Conservation (phyloP, 2,888 invertebrate genomes). For the Plagodis pulveraria region DNA sequence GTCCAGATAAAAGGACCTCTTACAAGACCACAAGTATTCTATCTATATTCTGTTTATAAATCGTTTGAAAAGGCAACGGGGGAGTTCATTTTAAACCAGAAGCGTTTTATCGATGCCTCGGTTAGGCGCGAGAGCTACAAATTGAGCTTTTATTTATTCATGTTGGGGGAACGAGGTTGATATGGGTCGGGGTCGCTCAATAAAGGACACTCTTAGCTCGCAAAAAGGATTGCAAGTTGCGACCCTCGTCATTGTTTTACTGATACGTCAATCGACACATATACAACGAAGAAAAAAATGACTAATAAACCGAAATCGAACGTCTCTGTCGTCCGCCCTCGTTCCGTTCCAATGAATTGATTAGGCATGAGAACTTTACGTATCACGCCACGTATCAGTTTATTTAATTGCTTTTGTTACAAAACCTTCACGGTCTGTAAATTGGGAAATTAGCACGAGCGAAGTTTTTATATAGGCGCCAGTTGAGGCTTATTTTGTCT, state of each 20-base stretch:
- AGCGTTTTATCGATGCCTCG: conserved; percentile 66
- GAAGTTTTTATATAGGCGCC: conserved; percentile 22
- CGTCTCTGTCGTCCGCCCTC: conserved; percentile 1
- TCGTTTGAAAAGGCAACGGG: conserved; percentile 45
- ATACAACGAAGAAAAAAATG: conserved; percentile 38
- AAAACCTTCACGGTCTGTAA: conserved; percentile 29
- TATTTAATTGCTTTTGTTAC: conserved; percentile 18
- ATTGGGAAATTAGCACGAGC: conserved; percentile 20
- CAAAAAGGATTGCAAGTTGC: conserved; percentile 61
- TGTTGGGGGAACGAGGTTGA: conserved; percentile 75
- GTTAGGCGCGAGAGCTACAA: conserved; percentile 76
- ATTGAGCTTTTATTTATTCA: conserved; percentile 83
- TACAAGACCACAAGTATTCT: conserved; percentile 34
- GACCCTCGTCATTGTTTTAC: conserved; percentile 51
- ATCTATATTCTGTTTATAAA: conserved; percentile 39
- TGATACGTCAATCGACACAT: conserved; percentile 49
- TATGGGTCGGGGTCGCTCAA: conserved; percentile 75
- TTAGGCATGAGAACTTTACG: conserved; percentile 9
- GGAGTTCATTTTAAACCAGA: conserved; percentile 63
- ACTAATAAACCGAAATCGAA: conserved; percentile 13
- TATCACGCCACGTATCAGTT: conserved; percentile 24
- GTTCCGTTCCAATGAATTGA: conserved; percentile 16
- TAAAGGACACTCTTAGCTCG: conserved; percentile 70
- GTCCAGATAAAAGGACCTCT: conserved; percentile 49
- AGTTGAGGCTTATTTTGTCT: conserved; percentile 7